phyloP scores from a whole-genome alignment of 2,888 invertebrate genomes.

The Megamerina dolium region DNA sequence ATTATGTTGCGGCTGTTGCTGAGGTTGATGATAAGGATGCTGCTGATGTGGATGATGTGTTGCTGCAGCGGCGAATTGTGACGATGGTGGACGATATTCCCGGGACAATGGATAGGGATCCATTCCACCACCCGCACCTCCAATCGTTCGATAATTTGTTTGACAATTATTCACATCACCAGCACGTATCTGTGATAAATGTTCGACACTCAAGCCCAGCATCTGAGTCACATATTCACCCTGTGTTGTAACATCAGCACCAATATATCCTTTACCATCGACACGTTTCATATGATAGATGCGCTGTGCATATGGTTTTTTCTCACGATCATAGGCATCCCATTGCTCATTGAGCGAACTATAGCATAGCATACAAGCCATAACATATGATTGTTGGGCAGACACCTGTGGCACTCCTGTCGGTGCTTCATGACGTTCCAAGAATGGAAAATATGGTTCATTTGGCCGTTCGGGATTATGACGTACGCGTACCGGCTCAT shows the following conservation, averaged over 20 bases:
- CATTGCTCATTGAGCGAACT: constrained; percentile 83
- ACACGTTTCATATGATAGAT: constrained; percentile 89
- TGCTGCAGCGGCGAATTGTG: constrained; percentile 14
- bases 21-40: constrained; percentile 4
- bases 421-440: constrained; percentile 84
- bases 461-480: constrained; percentile 62
- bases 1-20: constrained; percentile 19
- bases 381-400: constrained; percentile 53
- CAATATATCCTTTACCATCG: constrained; percentile 84
- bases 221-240: constrained; percentile 91
- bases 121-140: constrained; percentile 4
- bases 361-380: constrained; percentile 80
- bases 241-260: constrained; percentile 82
- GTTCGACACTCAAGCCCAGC: constrained; percentile 65
- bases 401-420: constrained; percentile 54
- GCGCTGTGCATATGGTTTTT: constrained; percentile 78
- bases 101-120: neutral
- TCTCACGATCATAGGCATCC: constrained; percentile 82
- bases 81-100: constrained; percentile 5
- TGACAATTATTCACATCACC: constrained; percentile 26
- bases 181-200: constrained; percentile 36
- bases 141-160: too few relatives aligned
- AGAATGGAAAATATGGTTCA: constrained; percentile 86
- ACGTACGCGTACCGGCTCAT: constrained; percentile 60
- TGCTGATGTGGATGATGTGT: constrained; percentile 14